Conservation (phyloP, 2,113 vertebrate species). For the Variabilichromis moorii region DNA sequence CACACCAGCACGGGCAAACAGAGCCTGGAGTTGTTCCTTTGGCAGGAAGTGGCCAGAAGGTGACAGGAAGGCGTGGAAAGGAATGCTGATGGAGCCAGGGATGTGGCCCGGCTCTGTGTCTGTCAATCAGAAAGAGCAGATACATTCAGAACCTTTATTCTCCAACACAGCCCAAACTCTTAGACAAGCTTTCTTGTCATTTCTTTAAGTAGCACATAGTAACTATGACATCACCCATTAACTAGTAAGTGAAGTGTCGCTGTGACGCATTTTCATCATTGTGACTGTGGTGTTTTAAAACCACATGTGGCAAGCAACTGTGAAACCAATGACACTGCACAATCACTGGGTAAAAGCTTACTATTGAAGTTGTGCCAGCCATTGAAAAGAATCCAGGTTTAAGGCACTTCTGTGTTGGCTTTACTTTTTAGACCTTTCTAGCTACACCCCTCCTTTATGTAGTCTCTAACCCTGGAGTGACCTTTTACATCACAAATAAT, state of each 20-base stretch:
- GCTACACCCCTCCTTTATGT: neutral
- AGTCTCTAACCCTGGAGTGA: neutral
- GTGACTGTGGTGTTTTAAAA: neutral
- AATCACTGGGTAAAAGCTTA: neutral
- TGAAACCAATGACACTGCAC: neutral
- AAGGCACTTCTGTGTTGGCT: neutral
- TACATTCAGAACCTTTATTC: neutral
- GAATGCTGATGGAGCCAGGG: slow-evolving; percentile 77
- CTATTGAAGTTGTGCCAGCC: neutral
- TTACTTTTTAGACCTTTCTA: neutral
- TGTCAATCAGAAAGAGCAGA: slow-evolving; percentile 30
- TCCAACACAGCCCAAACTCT: neutral
- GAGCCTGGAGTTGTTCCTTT: slow-evolving; percentile 65
- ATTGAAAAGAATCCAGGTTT: neutral
- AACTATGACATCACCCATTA: neutral
- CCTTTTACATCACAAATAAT: neutral
- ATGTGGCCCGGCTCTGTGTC: slow-evolving; percentile 90
- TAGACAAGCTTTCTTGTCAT: neutral
- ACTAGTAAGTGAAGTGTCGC: rapidly evolving
- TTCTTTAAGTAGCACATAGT: neutral
- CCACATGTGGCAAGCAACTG: neutral
- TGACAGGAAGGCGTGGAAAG: slow-evolving; percentile 80
- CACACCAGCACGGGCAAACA: slow-evolving; percentile 73
- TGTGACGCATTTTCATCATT: neutral
- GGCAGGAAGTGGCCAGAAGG: slow-evolving; percentile 77